Evolutionary conservation across 2,113 vertebrate genomes (phyloP).

Genomic region (Morphnarchus princeps): DNA sequence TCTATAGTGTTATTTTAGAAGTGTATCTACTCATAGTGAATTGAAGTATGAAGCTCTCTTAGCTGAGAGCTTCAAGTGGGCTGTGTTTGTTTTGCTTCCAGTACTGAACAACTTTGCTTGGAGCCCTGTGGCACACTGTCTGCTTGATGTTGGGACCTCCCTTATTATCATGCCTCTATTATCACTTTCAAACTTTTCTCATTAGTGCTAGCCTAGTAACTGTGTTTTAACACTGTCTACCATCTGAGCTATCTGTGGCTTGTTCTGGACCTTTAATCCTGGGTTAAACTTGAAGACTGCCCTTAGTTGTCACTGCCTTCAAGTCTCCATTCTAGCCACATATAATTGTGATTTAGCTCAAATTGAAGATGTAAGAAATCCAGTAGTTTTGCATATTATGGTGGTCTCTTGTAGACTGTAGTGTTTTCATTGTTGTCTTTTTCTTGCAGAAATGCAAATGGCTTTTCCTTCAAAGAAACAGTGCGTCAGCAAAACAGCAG

Average conservation of each 20-base stretch:
- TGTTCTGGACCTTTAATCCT: not conserved
- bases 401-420: too few relatives aligned
- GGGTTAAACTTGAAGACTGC: not conserved
- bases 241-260: not conserved
- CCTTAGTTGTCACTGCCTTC: not conserved
- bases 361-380: not conserved
- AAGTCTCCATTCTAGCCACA: not conserved
- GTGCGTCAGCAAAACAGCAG: constrained; percentile 13
- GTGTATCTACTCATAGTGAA: not conserved
- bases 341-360: not conserved
- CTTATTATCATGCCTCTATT: not conserved
- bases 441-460: constrained; percentile 53
- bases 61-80: not conserved
- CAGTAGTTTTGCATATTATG: rapidly evolving
- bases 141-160: not conserved
- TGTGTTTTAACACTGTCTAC: not conserved
- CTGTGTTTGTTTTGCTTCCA: not conserved
- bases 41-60: not conserved
- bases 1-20: not conserved
- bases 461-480: constrained; percentile 55
- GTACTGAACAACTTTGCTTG: not conserved
- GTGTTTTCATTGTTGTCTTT: not conserved
- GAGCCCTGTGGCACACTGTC: not conserved
- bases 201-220: not conserved
- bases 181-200: not conserved